A percentile compares a stretch with the other conserved stretches of the same genome.
Evolutionary conservation across 2,888 invertebrate genomes (phyloP).

Genomic region (Cantharis lateralis): DNA sequence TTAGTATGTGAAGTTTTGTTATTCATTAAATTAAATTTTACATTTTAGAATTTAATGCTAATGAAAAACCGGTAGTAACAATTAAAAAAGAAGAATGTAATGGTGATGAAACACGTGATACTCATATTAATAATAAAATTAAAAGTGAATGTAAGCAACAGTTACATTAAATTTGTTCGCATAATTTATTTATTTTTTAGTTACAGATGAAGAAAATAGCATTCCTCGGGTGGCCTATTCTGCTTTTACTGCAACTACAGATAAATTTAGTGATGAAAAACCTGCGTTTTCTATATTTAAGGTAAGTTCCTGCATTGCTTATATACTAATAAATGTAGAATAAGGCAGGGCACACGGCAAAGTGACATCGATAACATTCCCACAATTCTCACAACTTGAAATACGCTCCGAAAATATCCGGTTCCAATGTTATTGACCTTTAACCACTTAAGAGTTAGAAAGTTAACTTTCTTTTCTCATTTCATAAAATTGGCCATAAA

Average conservation of each 20-base stretch:
- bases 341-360: no score
- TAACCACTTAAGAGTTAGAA: no score
- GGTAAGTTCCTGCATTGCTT: conserved; percentile 34
- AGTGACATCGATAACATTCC: no score
- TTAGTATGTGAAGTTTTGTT: not conserved
- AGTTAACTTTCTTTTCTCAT: no score
- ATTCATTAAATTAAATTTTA: not conserved
- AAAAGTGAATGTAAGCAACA: not conserved
- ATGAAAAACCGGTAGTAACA: not conserved
- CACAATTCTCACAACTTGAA: no score
- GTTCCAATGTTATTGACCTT: no score
- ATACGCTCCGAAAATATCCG: no score
- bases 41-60: not conserved
- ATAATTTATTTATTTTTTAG: not conserved
- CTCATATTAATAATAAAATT: not conserved
- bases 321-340: no score
- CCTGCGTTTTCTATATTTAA: conserved; percentile 46
- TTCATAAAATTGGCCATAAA: no score
- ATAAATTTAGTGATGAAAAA: conserved; percentile 43
- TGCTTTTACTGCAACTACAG: conserved; percentile 33
- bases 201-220: conserved; percentile 2
- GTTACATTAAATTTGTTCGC: not conserved
- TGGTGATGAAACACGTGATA: not conserved
- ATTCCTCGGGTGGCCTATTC: not conserved
- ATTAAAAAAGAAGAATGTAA: not conserved